Evolutionary conservation across 2,113 vertebrate species (phyloP), one percentile per base, ranked within the genome.

Genomic region (Ammodytes dubius): DNA sequence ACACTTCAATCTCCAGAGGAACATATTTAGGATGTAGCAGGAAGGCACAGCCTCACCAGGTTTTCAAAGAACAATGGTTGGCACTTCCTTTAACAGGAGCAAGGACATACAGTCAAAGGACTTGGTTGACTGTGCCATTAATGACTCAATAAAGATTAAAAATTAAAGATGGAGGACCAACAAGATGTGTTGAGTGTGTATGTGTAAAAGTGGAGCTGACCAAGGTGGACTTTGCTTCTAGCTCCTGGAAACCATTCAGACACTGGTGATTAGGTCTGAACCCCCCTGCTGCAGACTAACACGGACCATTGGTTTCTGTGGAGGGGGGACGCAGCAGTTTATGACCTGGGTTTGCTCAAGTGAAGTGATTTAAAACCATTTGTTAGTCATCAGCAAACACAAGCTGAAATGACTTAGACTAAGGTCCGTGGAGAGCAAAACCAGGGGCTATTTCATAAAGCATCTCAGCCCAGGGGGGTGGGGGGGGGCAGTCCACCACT

Each of bases 311-410:
- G 87, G 79, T 76, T 86, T 78, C 77, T 56, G 56, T 0, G n/a
- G 70, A 72, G 52, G 78, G 14, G 61, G 72, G 13, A 2, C 0
- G 19, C 56, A 47, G 66, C 71, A 72, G 52, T 35, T 14, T 14
- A 67, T 71, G 68, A 61, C 37, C 12, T 43, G 50, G 15, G 72
- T 84, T 74, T 84, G 77, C 89, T 79, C 81, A 64, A 82, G 78
- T 63, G 13, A 87, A 86, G 83, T 79, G 81, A 66, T 90, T 88
- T 85, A 79, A 87, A 88, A 70, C 74, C 79, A 87, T 88, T 87
- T 79, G 66, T 84, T 82, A 59, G 85, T 79, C 83, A 86, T 92
- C 84, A 74, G 86, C 73, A 67, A 88, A 80, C 73, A 73, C 47
- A 37, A 64, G 19, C 13, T 66, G 61, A 83, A 59, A 74, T 71